Evolutionary conservation across 2,113 vertebrate genomes (phyloP).

Genomic region (Struthio camelus): DNA sequence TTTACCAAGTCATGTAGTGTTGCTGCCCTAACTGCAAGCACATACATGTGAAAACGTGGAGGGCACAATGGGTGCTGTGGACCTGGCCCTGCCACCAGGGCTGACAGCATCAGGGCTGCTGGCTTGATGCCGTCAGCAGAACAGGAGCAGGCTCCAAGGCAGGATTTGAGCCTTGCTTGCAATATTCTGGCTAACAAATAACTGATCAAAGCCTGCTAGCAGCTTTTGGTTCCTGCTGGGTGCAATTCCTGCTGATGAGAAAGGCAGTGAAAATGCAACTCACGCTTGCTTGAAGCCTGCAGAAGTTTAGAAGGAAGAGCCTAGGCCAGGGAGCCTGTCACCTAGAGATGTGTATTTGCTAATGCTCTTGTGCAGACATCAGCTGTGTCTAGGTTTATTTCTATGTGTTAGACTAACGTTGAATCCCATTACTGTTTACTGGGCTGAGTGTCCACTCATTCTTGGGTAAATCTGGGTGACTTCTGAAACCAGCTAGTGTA

Average conservation of each 20-base stretch:
- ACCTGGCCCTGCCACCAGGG: background rate
- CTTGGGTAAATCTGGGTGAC: background rate
- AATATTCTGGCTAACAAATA: background rate
- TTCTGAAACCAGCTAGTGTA: background rate
- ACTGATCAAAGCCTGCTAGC: background rate
- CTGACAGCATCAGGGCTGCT: background rate
- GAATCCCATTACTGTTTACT: background rate
- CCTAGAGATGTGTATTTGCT: background rate
- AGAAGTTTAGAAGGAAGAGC: background rate
- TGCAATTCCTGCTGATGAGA: background rate
- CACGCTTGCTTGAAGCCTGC: background rate
- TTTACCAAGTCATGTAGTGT: constrained; percentile 24
- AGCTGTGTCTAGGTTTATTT: constrained; percentile 40
- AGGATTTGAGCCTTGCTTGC: constrained; percentile 4
- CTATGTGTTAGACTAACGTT: constrained; percentile 13
- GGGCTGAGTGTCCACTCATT: background rate
- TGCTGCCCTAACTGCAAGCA: constrained; percentile 30
- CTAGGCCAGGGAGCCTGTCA: background rate
- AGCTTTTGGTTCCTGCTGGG: background rate
- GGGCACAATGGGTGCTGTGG: constrained; percentile 40
- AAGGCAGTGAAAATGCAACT: background rate
- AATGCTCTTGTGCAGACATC: background rate
- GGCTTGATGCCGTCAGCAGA: background rate
- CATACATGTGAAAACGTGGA: constrained; percentile 53
- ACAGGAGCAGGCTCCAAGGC: background rate